Conservation (phyloP, 2,797 vertebrate genomes). For the Lepus oiostolus region DNA sequence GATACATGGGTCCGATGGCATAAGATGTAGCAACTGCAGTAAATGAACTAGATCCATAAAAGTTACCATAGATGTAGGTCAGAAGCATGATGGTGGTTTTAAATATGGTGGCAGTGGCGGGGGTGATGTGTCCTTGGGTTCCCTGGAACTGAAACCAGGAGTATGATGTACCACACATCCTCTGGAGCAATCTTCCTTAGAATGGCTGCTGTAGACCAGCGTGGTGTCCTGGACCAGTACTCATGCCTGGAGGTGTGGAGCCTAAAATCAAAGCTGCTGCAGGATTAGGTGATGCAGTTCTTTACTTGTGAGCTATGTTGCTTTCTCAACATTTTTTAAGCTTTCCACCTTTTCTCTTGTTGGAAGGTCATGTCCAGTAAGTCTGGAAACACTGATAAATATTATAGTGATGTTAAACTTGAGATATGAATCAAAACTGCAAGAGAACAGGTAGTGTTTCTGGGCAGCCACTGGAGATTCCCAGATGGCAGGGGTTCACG, state of each 20-base stretch:
- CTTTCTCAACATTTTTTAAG: no score
- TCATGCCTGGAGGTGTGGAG: accelerated
- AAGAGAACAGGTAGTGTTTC: neutral
- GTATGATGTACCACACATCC: no score
- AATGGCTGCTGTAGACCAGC: neutral
- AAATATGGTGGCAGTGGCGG: no score
- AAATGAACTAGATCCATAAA: neutral
- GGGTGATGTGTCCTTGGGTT: neutral
- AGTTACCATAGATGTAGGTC: neutral
- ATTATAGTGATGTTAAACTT: neutral
- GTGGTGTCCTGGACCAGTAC: neutral
- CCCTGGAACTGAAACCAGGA: neutral
- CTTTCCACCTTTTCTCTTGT: neutral
- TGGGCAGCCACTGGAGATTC: neutral
- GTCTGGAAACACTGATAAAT: neutral
- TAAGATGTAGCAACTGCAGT: slow-evolving; percentile 36
- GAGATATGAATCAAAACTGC: neutral
- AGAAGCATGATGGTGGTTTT: neutral
- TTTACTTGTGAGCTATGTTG: neutral
- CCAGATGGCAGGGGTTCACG: neutral
- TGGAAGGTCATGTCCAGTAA: neutral
- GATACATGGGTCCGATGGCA: neutral
- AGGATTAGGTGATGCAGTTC: neutral
- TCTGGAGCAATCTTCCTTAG: neutral
- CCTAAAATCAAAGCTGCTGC: neutral